These are phyloP conservation scores for Lepidurus arcticus DNA, from an alignment of 1,140 invertebrate species.

Conservation along the genomic window DNA sequence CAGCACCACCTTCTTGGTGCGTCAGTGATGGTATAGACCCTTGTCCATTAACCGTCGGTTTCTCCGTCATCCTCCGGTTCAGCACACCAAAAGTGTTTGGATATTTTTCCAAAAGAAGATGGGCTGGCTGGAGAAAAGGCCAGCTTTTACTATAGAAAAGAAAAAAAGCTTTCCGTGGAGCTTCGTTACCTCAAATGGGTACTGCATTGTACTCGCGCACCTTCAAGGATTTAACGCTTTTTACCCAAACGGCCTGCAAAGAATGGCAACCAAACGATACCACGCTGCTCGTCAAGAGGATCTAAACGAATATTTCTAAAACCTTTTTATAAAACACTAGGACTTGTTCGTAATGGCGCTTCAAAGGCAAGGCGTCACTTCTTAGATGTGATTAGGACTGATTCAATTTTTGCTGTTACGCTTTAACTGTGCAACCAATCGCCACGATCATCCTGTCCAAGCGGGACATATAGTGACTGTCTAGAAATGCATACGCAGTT, in stretches of 20 bases:
- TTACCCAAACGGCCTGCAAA: conserved; percentile 7
- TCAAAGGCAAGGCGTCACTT: no score
- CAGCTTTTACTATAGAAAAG: not conserved
- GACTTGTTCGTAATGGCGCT: no score
- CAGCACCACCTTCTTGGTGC: not conserved
- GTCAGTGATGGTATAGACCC: not conserved
- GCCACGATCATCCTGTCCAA: no score
- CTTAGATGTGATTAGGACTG: no score
- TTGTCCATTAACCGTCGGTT: conserved; percentile 9
- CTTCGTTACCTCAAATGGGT: conserved; percentile 1
- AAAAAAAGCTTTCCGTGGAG: not conserved
- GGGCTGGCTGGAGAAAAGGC: no score
- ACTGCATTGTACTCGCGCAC: not conserved
- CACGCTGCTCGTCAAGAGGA: not conserved
- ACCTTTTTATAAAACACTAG: not conserved
- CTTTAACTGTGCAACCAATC: no score
- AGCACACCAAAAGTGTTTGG: no score
- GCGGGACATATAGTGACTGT: no score
- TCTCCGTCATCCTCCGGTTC: not conserved
- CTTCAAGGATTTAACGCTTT: not conserved
- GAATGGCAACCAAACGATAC: not conserved
- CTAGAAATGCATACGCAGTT: no score
- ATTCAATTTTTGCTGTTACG: no score
- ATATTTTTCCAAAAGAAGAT: no score
- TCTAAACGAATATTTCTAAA: not conserved